Evolutionary conservation across 2,113 vertebrate species (phyloP), one percentile per base, ranked within the genome.

Genomic region (Sceloporus tristichus): DNA sequence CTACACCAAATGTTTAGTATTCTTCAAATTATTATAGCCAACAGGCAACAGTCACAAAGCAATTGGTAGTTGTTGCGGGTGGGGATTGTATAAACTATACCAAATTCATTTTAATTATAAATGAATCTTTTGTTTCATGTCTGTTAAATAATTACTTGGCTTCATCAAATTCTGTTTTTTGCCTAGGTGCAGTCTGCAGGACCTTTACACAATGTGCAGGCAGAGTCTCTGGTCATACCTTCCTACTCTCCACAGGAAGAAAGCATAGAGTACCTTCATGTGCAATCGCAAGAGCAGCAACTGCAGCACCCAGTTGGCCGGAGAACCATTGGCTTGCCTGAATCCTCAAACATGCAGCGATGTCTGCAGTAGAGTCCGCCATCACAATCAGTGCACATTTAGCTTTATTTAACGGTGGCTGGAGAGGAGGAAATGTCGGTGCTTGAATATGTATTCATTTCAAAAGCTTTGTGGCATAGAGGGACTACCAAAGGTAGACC

Each of bases 361-460:
- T 90, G 93, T 56, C 95, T 94, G 85, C 94, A 93, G 68, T 97
- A 96, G 94, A 94, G 87, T 89, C 92, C 91, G 76, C 93, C 88
- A 77, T 92, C 89, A 91, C 82, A 92, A 90, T 82, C 80, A 85
- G 92, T 94, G 93, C 91, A 91, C 74, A 71, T 89, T 95, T 95
- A 96, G 96, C 96, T 97, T 95, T 96, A 96, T 96, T 91, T 90
- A 94, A 93, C 90, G 95, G 95, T 92, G 95, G 96, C 91, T 80
- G 54, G 86, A 21, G 8, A n/a, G 74, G n/a, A 42, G 29, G n/a
- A n/a, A 84, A 78, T 88, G 89, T 56, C 42, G 94, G 91, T 92
- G 90, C 92, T 87, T 92, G 91, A 92, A 91, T 88, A 90, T 85
- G 93, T 82, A 0, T 87, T 93, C 87, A 87, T 95, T 93, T 95